Percentiles rank a stretch among this genome's conserved stretches.
These are phyloP conservation scores for Panthera leo DNA, from an alignment of 2,113 vertebrate species.

Conservation along the genomic window DNA sequence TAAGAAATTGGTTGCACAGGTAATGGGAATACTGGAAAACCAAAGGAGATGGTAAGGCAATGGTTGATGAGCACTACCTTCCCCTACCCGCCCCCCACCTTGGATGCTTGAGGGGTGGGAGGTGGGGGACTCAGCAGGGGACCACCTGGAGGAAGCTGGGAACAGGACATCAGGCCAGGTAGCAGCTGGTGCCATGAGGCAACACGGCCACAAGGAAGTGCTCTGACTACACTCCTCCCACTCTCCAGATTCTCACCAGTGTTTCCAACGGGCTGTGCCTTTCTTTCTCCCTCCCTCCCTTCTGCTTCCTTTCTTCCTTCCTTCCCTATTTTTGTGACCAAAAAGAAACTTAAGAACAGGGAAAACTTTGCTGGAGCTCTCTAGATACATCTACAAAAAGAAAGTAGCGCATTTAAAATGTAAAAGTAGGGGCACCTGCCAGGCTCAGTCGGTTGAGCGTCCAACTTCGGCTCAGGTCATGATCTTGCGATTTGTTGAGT, in stretches of 20 bases:
- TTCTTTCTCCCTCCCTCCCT: background rate
- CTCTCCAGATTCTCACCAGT: fast-evolving
- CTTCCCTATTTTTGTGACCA: background rate
- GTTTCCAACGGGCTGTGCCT: background rate
- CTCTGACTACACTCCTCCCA: no score
- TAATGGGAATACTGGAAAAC: background rate
- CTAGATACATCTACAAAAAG: background rate
- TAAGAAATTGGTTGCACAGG: background rate
- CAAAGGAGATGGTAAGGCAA: background rate
- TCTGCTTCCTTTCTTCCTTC: background rate
- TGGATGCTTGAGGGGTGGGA: background rate
- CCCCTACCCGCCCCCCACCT: no score
- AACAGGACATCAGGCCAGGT: background rate
- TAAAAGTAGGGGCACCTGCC: background rate
- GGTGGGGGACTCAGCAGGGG: background rate
- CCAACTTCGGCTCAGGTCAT: no score
- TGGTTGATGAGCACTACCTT: background rate
- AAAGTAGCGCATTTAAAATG: background rate
- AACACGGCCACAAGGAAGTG: fast-evolving
- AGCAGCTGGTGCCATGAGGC: background rate
- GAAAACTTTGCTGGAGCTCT: background rate
- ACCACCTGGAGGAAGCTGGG: background rate
- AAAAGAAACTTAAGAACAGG: background rate
- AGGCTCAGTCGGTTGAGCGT: no score
- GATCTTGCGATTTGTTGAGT: no score